A percentile compares a stretch with the other conserved stretches of the same genome.
These are phyloP conservation scores for Sebastes diploproa DNA, from an alignment of 2,797 vertebrate species.

Conservation along the genomic window DNA sequence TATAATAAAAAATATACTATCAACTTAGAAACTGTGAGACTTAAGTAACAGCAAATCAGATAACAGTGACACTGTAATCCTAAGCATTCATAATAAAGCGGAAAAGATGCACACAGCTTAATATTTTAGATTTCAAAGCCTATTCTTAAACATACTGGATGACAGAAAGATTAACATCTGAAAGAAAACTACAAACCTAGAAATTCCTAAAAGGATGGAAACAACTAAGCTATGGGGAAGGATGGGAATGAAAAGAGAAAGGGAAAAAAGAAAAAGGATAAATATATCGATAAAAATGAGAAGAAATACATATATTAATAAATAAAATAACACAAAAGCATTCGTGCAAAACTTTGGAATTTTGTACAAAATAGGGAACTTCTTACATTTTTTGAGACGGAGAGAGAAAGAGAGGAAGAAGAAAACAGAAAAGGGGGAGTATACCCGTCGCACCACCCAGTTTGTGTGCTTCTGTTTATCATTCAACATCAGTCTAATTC, in stretches of 20 bases:
- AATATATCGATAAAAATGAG: too few relatives aligned
- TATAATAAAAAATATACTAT: neutral
- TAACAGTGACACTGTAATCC: neutral
- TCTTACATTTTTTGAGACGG: too few relatives aligned
- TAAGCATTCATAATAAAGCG: neutral
- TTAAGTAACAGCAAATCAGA: neutral
- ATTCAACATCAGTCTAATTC: too few relatives aligned
- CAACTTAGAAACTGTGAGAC: neutral
- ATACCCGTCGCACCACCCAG: too few relatives aligned
- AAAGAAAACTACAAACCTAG: neutral
- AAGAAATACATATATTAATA: too few relatives aligned
- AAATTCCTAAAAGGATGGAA: neutral
- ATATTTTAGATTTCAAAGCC: neutral
- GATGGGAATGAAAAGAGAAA: neutral
- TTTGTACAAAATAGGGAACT: too few relatives aligned
- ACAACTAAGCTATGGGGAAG: neutral
- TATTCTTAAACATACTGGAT: neutral
- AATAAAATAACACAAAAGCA: too few relatives aligned
- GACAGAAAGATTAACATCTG: neutral
- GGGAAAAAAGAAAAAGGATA: neutral
- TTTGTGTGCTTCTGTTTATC: too few relatives aligned
- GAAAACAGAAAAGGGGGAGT: too few relatives aligned
- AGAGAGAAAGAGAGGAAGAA: too few relatives aligned
- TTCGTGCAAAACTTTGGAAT: too few relatives aligned
- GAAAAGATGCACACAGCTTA: neutral